phyloP scores from a whole-genome alignment of 2,797 vertebrate genomes.

The Pygocentrus nattereri region DNA sequence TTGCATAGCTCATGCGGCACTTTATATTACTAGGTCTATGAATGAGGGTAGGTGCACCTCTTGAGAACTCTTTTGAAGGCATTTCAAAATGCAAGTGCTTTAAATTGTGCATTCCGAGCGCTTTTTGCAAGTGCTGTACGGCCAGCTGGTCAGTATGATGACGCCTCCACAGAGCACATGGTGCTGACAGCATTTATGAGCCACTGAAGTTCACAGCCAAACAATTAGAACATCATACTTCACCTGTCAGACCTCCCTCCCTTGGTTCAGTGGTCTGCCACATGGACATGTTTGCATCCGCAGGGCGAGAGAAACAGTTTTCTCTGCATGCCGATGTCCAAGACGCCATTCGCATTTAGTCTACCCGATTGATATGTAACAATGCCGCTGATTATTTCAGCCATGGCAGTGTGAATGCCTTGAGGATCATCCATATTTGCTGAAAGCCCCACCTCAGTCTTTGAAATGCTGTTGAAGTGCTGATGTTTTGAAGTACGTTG shows the following conservation, averaged over 20 bases:
- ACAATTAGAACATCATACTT: constrained; percentile 48
- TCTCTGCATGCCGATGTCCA: constrained; percentile 40
- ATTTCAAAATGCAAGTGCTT: constrained; percentile 95
- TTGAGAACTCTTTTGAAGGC: constrained; percentile 92
- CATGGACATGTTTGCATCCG: constrained; percentile 4
- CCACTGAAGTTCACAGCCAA: constrained; percentile 54
- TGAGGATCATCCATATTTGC: constrained; percentile 31
- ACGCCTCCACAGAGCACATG: constrained; percentile 57
- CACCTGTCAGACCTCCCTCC: constrained; percentile 48
- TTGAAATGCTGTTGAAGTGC: constrained; percentile 77
- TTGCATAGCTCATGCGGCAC: constrained; percentile 99
- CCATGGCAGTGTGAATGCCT: constrained; percentile 33
- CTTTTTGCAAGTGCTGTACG: constrained; percentile 87
- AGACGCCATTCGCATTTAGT: constrained; percentile 30
- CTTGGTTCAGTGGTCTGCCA: constrained; percentile 41
- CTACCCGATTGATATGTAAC: constrained; percentile 37
- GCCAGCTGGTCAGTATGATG: constrained; percentile 74
- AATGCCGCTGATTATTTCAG: constrained; percentile 36
- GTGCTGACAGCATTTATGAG: constrained; percentile 56
- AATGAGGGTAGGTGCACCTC: constrained; percentile 79
- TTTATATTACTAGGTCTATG: constrained; percentile 85
- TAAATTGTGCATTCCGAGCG: constrained; percentile 88
- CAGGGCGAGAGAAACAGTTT: constrained; percentile 23
- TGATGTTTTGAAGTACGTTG: constrained; percentile 76
- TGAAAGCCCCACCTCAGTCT: constrained; percentile 65